These are phyloP conservation scores for Salvelinus sp. DNA, from an alignment of 2,113 vertebrate genomes.

Conservation along the genomic window DNA sequence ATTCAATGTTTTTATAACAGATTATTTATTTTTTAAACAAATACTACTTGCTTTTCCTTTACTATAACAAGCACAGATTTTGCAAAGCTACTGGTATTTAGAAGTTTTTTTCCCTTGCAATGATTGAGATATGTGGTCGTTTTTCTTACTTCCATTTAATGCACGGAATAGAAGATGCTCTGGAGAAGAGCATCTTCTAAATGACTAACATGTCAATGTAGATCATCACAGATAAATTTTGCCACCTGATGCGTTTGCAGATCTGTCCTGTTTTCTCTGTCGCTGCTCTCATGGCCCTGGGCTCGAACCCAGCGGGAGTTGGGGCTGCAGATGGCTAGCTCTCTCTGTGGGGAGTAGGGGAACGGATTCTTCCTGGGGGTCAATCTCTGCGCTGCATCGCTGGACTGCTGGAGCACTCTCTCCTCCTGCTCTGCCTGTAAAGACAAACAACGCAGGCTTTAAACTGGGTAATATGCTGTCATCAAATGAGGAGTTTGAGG, in stretches of 20 bases:
- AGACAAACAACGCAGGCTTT: neutral
- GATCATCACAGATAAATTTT: neutral
- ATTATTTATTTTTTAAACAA: too few species aligned
- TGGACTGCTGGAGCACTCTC: slow-evolving; percentile 45
- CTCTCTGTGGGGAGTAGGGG: slow-evolving; percentile 48
- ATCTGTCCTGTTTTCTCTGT: slow-evolving; percentile 22
- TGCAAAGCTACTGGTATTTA: too few species aligned
- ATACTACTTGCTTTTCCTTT: too few species aligned
- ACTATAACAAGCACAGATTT: too few species aligned
- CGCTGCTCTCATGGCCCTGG: neutral
- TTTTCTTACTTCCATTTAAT: neutral
- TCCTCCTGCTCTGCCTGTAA: slow-evolving; percentile 70
- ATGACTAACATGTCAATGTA: neutral
- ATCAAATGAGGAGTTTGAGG: neutral
- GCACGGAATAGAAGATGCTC: neutral
- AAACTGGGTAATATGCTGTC: neutral
- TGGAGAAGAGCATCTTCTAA: too few species aligned
- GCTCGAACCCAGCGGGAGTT: neutral
- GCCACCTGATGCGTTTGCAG: slow-evolving; percentile 66
- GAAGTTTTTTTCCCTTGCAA: too few species aligned
- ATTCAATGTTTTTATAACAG: too few species aligned
- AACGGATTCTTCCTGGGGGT: slow-evolving; percentile 56
- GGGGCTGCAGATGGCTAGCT: slow-evolving; percentile 52
- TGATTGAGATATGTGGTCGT: too few species aligned
- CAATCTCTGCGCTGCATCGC: slow-evolving; percentile 8